A percentile compares a stretch with the other conserved stretches of the same genome.
phyloP scores from a whole-genome alignment of 2,797 vertebrate genomes.

The Rhyacichthys aspro region DNA sequence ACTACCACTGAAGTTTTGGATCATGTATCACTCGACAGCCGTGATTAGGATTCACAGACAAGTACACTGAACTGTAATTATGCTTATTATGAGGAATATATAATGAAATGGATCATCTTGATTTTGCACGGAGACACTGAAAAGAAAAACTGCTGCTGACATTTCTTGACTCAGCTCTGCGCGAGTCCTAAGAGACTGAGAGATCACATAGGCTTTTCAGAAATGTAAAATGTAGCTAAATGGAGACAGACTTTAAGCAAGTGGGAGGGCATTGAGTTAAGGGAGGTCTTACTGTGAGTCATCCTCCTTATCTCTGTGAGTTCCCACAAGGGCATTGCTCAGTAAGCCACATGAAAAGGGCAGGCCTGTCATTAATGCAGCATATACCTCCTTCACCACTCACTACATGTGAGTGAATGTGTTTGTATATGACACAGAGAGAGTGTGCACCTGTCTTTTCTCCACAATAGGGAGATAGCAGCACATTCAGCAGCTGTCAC shows the following conservation, averaged over 20 bases:
- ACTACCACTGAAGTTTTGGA: constrained; percentile 17
- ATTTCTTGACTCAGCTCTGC: background rate
- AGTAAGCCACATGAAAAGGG: constrained; percentile 48
- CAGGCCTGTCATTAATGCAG: constrained; percentile 53
- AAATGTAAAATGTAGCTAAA: constrained; percentile 1
- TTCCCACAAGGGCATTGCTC: constrained; percentile 37
- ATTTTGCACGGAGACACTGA: too few species aligned
- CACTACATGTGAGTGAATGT: constrained; percentile 5
- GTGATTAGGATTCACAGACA: too few species aligned
- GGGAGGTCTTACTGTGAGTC: constrained; percentile 55
- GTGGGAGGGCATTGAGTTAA: constrained; percentile 17
- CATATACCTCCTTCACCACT: constrained; percentile 20
- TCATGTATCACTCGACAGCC: constrained; percentile 33
- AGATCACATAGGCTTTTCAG: background rate
- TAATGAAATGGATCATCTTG: too few species aligned
- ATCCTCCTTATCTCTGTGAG: constrained; percentile 40
- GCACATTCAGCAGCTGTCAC: constrained; percentile 33
- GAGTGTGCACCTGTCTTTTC: constrained; percentile 8
- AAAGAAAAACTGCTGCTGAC: constrained; percentile 21
- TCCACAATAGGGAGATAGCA: constrained; percentile 5
- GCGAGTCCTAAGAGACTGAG: background rate
- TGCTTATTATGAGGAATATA: too few species aligned
- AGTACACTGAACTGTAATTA: too few species aligned
- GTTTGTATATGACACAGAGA: background rate
- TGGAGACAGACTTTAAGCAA: background rate